Evolutionary conservation across 2,797 vertebrate species (phyloP).

Genomic region (Microctenopoma lineatum): DNA sequence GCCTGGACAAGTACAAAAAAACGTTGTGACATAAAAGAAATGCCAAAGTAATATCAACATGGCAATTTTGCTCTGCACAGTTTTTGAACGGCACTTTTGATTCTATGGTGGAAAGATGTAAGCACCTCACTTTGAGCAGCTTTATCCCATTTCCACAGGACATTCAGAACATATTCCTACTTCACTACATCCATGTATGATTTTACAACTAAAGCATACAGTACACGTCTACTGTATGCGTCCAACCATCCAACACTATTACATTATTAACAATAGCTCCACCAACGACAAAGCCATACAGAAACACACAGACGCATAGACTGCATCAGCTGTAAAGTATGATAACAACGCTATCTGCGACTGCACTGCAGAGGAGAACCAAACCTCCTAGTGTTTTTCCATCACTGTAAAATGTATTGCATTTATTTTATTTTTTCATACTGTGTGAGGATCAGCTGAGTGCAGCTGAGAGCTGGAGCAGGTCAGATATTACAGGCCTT

Average conservation of each 20-base stretch:
- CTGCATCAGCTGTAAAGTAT: not conserved
- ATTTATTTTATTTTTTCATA: not conserved
- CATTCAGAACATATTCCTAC: too few relatives aligned
- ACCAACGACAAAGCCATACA: too few relatives aligned
- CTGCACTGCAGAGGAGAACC: conserved; percentile 35
- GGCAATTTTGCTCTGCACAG: not conserved
- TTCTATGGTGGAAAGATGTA: not conserved
- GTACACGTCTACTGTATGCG: too few relatives aligned
- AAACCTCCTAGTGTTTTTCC: not conserved
- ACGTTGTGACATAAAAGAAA: not conserved
- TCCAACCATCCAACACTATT: too few relatives aligned
- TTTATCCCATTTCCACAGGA: too few relatives aligned
- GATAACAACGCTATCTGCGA: not conserved
- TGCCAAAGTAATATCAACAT: not conserved
- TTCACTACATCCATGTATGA: too few relatives aligned
- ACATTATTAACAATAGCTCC: too few relatives aligned
- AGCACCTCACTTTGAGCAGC: too few relatives aligned
- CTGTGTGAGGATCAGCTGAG: not conserved
- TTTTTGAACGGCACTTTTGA: not conserved
- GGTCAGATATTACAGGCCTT: conserved; percentile 18
- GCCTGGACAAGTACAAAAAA: conserved; percentile 5
- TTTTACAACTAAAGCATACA: too few relatives aligned
- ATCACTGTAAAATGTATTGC: conserved; percentile 8
- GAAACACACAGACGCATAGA: too few relatives aligned
- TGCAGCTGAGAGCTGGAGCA: not conserved